Evolutionary conservation across 2,888 invertebrate species (phyloP).

Genomic region (Malthinus flaveolus): DNA sequence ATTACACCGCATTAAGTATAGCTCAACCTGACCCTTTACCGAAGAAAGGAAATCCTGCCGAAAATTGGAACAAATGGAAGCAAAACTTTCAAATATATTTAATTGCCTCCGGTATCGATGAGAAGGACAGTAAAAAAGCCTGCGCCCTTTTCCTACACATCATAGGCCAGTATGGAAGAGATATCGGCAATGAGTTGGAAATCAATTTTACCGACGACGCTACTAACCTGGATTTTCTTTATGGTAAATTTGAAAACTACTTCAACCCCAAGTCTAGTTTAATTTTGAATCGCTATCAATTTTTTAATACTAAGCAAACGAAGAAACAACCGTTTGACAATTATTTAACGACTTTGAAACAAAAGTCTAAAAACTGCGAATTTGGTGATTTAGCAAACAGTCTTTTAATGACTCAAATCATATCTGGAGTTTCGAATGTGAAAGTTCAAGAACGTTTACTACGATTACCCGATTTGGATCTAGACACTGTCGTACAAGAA

Average conservation of each 20-base stretch:
- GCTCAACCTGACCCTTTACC: conserved; percentile 3
- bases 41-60: conserved; percentile 11
- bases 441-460: conserved; percentile 4
- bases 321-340: conserved; percentile 27
- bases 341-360: conserved; percentile 27
- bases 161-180: conserved; percentile 14
- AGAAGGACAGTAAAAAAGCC: background rate
- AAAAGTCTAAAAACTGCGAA: conserved; percentile 15
- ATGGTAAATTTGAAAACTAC: conserved; percentile 9
- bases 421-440: conserved; percentile 8
- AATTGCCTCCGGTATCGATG: conserved; percentile 3
- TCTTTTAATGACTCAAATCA: conserved; percentile 17
- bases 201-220: background rate
- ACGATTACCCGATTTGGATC: conserved; percentile 3
- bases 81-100: conserved; percentile 18
- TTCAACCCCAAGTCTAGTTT: conserved; percentile 12
- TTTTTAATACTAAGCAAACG: conserved; percentile 27
- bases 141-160: conserved; percentile 14
- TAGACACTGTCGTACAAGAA: conserved; percentile 9
- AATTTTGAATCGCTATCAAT: conserved; percentile 22
- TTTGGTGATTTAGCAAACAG: conserved; percentile 26
- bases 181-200: conserved; percentile 9
- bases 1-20: background rate
- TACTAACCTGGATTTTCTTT: background rate
- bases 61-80: conserved; percentile 15